Base-by-base conservation (phyloP, 1,140 invertebrate genomes). In the Drosophila ananassae region DNA sequence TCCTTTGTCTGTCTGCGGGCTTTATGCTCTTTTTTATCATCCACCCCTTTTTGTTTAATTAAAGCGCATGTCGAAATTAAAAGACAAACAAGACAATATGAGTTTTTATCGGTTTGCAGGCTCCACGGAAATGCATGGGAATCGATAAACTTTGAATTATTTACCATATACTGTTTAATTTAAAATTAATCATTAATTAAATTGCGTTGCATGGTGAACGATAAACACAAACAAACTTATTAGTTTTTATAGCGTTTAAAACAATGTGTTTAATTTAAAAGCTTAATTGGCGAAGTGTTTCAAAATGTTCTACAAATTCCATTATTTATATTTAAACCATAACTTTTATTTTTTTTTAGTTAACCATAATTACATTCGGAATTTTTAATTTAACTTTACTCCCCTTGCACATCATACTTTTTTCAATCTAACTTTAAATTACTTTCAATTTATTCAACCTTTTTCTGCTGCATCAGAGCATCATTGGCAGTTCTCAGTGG, bases 1-100 rank as follows among this genome's bases (percentile, higher is more conserved):
- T 60, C 55, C 62, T 67, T 77, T 76, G 50, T 77, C 50, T 55
- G 41, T 44, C 48, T 39, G 39, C 24, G 21, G 69, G 54, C 32
- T 63, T 73, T 55, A 73, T 73, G 67, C 44, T 41, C 50, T 73
- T 73, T 37, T 73, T 73, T 55, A 54, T 74, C 44, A 63, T 59
- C 55, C 44, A 41, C 30, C 24, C 50, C 71, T 64, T 74, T 73
- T 74, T 74, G 71, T 74, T 74, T 74, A 74, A 74, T 74, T 57
- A 57, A 74, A 74, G 72, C 71, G 32, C 13, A 46, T 48, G 34
- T 74, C 59, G 48, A 74, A 74, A 66, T 73, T 54, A 50, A 73
- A 61, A 73, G 1, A 61, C 32, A 54, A 41, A 41, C 17, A 44
- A 21, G 22, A 51, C 25, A 37, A 54, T 46, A 44, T 46, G 25